Evolutionary conservation across 2,797 vertebrate species (phyloP), one percentile per base, ranked within the genome.

Genomic region (Molossus molossus): DNA sequence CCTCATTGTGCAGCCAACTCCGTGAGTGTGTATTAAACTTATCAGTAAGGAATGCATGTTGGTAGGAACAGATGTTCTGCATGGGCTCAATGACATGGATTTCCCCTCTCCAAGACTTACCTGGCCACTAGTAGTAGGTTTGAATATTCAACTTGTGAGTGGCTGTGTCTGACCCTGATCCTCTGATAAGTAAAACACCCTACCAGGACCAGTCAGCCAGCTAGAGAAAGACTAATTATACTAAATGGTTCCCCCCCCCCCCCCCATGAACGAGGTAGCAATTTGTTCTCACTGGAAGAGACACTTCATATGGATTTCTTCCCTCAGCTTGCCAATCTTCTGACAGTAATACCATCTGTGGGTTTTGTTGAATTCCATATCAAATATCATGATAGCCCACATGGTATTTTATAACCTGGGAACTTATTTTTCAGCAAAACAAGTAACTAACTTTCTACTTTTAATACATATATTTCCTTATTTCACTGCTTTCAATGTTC

Each of bases 371-470:
- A n/a, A 33, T 79, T 88, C 20, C 18, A 37, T 75, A 40, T 91
- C n/a, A 95, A 90, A 82, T 23, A 82, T 92, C 11, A 37, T 90
- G 9, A 29, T 70, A 48, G 17, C 10, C 33, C 11, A 53, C 20
- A 37, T 25, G 82, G 45, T 37, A 84, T 58, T 65, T 92, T 86
- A 70, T 90, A 33, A 88, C 57, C 57, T 87, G 88, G n/a, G 20
- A 87, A 69, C 9, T 80, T 91, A 64, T 94, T 96, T 85, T 92
- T 92, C 40, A 89, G 33, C 17, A 70, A 92, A 96, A 64, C 20
- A 84, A 76, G n/a, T 73, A 87, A 76, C 25, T 72, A 73, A 85
- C 5, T 1, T 40, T 94, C 23, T 40, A 82, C 13, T 12, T 94
- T 69, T 95, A 55, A 90, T 18, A 65, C 15, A 14, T 48, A 1